phyloP scores from a whole-genome alignment of 2,888 invertebrate genomes.

The Syrista parreyssii region DNA sequence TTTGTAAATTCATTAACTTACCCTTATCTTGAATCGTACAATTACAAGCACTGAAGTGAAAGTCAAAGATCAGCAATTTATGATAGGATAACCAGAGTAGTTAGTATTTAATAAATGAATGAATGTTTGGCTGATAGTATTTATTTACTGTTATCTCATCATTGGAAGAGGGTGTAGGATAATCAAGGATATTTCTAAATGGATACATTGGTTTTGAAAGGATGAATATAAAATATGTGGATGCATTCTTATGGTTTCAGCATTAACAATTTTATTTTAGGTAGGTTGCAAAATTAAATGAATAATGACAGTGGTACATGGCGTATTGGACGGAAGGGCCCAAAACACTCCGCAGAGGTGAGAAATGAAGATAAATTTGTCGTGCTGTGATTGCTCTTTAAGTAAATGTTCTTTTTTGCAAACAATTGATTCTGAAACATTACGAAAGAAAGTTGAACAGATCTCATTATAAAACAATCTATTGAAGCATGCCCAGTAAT shows the following conservation, averaged over 20 bases:
- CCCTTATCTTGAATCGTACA: not conserved
- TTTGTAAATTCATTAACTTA: not conserved
- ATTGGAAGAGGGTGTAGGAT: not conserved
- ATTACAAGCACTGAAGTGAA: not conserved
- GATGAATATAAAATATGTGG: slow-evolving; percentile 41
- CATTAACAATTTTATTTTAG: slow-evolving; percentile 62
- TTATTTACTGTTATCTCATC: not conserved
- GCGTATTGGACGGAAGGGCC: slow-evolving; percentile 64
- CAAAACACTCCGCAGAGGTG: slow-evolving; percentile 64
- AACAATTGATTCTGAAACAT: slow-evolving; percentile 48
- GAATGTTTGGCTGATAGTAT: not conserved
- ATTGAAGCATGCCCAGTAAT: slow-evolving; percentile 56
- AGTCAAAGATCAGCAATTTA: not conserved
- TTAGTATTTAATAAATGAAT: not conserved
- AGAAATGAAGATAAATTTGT: slow-evolving; percentile 58
- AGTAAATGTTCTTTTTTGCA: slow-evolving; percentile 46
- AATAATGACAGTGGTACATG: slow-evolving; percentile 62
- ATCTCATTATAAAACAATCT: slow-evolving; percentile 60
- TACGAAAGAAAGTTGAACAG: slow-evolving; percentile 44
- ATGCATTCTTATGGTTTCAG: slow-evolving; percentile 53
- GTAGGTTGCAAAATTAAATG: slow-evolving; percentile 57
- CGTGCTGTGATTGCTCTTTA: slow-evolving; percentile 55
- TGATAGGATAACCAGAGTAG: not conserved
- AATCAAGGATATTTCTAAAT: not conserved
- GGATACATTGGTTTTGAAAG: slow-evolving; percentile 10